A percentile compares a stretch with the other conserved stretches of the same genome.
Evolutionary conservation across 64 coral and sea anemone genomes (phyloP).

Genomic region (Pocillopora verrucosa): DNA sequence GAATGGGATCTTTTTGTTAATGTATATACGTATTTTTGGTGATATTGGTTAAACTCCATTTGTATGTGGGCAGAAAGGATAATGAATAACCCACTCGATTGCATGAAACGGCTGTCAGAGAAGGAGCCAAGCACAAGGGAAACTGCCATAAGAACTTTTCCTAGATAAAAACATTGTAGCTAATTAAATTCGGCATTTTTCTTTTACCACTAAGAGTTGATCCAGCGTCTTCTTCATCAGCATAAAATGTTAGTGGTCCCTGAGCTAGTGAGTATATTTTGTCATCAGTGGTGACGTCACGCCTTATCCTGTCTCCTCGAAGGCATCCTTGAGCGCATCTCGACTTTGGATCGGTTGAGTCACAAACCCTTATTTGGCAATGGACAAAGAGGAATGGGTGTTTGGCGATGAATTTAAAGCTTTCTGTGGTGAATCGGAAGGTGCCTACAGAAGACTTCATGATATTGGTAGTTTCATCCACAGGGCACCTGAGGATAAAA

Average conservation of each 20-base stretch:
- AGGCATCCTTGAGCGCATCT: conserved; percentile 56
- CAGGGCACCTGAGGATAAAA: background rate
- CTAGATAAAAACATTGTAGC: no score
- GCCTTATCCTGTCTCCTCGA: background rate
- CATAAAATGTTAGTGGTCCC: background rate
- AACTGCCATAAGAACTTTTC: no score
- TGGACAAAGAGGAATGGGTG: conserved; percentile 84
- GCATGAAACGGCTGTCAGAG: no score
- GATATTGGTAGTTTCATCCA: background rate
- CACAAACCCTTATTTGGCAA: conserved; percentile 62
- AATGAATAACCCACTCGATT: no score
- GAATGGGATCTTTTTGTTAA: no score
- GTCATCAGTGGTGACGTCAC: background rate
- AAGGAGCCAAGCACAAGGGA: no score
- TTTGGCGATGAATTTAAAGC: conserved; percentile 73
- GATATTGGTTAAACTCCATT: no score
- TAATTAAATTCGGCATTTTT: no score
- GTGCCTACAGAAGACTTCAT: background rate
- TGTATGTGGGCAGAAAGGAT: no score
- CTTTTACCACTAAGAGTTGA: no score
- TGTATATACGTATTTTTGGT: no score
- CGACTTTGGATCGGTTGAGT: conserved; percentile 52
- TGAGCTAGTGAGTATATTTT: background rate
- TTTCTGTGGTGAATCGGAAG: conserved; percentile 59
- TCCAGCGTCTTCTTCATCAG: background rate